Conservation (phyloP, 2,113 vertebrate species). For the Ailuropoda melanoleuca region DNA sequence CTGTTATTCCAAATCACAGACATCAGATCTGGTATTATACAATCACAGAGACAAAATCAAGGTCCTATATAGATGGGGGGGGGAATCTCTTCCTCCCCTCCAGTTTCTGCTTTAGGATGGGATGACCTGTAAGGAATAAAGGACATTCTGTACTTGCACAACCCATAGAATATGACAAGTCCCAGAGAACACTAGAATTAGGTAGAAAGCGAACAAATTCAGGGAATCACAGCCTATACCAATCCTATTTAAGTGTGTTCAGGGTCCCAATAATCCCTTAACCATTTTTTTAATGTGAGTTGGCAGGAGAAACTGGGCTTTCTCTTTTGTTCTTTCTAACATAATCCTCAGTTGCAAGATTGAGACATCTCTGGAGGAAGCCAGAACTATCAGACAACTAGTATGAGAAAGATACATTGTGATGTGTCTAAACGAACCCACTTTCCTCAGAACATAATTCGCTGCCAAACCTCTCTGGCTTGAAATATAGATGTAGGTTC, state of each 20-base stretch:
- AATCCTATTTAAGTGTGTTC: background rate
- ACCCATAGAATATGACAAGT: background rate
- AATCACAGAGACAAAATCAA: background rate
- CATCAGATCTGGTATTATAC: background rate
- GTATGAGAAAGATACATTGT: background rate
- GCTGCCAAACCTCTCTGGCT: background rate
- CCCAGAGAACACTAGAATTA: background rate
- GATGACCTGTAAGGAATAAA: background rate
- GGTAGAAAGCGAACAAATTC: conserved; percentile 10
- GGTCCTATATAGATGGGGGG: background rate
- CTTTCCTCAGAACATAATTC: background rate
- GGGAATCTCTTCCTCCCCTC: background rate
- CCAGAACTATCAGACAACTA: background rate
- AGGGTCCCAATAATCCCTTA: background rate
- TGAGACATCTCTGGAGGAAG: background rate
- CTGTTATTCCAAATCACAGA: conserved; percentile 6
- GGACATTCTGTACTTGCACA: background rate
- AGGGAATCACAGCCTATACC: background rate
- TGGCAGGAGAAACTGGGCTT: background rate
- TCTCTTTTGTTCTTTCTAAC: conserved; percentile 9
- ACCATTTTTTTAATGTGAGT: background rate
- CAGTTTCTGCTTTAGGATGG: conserved; percentile 37
- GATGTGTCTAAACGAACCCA: conserved; percentile 7
- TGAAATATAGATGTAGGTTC: background rate
- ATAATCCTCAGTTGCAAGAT: background rate